Base-by-base conservation (phyloP, 1,140 invertebrate species). In the Orchesella cincta region DNA sequence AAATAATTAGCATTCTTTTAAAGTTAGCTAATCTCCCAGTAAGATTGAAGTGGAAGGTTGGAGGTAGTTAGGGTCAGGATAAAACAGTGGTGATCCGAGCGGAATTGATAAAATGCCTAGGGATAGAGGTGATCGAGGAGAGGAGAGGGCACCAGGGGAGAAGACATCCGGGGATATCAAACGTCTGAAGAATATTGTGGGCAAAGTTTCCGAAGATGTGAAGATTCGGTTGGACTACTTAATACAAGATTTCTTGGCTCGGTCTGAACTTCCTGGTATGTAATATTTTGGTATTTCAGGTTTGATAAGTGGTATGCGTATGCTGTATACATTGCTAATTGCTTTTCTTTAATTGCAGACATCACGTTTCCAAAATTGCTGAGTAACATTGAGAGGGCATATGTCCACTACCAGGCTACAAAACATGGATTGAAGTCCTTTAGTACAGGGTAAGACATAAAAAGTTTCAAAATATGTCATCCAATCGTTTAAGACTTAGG, bases 301-400 rank as follows among this genome's bases (percentile, higher is more conserved):
- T 39, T 51, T 39, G 23, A n/a, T 39, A 36, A 73, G 12, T 31
- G n/a, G 8, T 39, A 20, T 73, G n/a, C 29, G n/a, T 36, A 46
- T 5, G 31, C 26, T 26, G 54, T 36, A 73, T 36, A 64, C 5
- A 8, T 23, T 64, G 23, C 5, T 31, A 12, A 64, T 31, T 12
- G 23, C 26, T 46, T 73, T 73, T 5, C 26, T 16, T 31, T 5
- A 73, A 51, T 39, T 73, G 20, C 81, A 88, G 88, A 88, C 78
- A 78, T 87, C 31, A 86, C 88, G 80, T 93, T 93, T 85, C 92
- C 92, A 31, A 91, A 91, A 5, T 92, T 91, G 12, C 88, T 94
- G 46, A 91, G 89, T 28, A 89, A 90, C 1, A 89, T 89, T 79
- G 92, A 94, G 83, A 87, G 93, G 83, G 91, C 90, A n/a, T 93